phyloP scores from a whole-genome alignment of 2,113 vertebrate genomes.

The Malurus melanocephalus region DNA sequence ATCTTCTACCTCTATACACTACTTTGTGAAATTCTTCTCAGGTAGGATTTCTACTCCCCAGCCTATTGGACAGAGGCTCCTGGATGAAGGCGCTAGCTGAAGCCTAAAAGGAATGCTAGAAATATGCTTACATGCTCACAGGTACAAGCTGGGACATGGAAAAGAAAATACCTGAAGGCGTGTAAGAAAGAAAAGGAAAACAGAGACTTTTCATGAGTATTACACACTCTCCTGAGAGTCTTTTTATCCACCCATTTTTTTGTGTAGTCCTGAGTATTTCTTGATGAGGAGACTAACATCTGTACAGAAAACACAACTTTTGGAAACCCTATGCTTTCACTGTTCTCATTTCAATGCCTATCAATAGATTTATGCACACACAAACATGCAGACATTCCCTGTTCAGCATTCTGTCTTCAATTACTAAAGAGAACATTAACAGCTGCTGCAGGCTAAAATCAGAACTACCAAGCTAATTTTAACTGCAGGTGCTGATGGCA shows the following conservation, averaged over 20 bases:
- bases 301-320: neutral
- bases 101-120: neutral
- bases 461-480: constrained; percentile 9
- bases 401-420: neutral
- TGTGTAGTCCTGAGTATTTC: neutral
- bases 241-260: neutral
- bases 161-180: neutral
- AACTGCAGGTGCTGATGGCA: neutral
- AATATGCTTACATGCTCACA: neutral
- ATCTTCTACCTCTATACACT: neutral
- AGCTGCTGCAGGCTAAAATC: constrained; percentile 7
- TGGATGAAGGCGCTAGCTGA: neutral
- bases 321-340: neutral
- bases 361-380: neutral
- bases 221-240: neutral
- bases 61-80: neutral
- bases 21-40: neutral
- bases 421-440: neutral
- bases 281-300: neutral
- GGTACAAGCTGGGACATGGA: neutral
- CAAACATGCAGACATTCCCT: neutral
- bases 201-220: neutral
- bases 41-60: neutral
- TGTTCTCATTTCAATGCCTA: neutral
- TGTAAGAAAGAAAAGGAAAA: neutral